phyloP scores from a whole-genome alignment of 2,888 invertebrate genomes.

The Coleophora deauratella region DNA sequence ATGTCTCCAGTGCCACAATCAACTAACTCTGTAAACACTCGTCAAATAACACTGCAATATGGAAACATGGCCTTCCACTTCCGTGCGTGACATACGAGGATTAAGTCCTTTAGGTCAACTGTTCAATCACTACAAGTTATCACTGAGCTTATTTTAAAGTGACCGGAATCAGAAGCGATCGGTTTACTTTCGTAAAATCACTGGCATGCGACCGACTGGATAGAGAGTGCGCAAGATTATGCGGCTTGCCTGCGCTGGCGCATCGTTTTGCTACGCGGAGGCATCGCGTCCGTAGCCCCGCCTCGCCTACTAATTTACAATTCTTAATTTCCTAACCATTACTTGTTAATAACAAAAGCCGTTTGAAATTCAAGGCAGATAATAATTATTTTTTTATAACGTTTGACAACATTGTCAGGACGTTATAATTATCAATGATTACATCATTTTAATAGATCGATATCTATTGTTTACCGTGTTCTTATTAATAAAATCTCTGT shows the following conservation, averaged over 20 bases:
- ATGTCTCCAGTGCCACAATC: constrained; percentile 35
- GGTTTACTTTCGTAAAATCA: not conserved
- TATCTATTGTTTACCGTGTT: no score
- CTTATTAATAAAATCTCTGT: no score
- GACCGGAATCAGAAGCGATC: not conserved
- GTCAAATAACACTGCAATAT: constrained; percentile 49
- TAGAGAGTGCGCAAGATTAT: constrained; percentile 35
- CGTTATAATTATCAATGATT: no score
- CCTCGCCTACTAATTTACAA: constrained; percentile 47
- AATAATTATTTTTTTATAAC: no score
- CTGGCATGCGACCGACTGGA: constrained; percentile 37
- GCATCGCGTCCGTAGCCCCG: constrained; percentile 7
- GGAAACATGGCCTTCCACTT: constrained; percentile 56
- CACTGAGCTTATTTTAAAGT: not conserved
- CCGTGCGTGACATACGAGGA: constrained; percentile 29
- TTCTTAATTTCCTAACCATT: constrained; percentile 35
- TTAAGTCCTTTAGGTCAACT: constrained; percentile 8
- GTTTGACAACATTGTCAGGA: no score
- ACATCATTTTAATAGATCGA: no score
- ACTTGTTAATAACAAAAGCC: constrained; percentile 14
- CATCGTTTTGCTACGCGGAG: constrained; percentile 33
- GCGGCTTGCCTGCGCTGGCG: constrained; percentile 29
- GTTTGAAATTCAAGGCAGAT: no score
- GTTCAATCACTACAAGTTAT: no score
- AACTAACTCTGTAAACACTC: constrained; percentile 29